Base-by-base conservation (phyloP, 2,888 invertebrate species). In the Clitarchus hookeri region DNA sequence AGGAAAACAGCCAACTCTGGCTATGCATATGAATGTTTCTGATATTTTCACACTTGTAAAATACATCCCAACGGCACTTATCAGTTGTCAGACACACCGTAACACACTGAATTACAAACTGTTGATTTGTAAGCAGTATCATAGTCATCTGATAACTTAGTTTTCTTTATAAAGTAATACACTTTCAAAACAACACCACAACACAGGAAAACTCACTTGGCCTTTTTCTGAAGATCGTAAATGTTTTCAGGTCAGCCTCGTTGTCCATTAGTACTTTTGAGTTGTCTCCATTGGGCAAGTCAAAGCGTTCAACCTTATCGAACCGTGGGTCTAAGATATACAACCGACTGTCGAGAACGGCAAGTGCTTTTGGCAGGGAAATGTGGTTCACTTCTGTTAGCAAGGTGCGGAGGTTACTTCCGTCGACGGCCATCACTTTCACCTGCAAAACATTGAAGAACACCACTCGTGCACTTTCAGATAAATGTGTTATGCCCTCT, bases 281-380 rank as follows among this genome's bases (percentile, higher is more conserved):
- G 90, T 97, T 96, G 86, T 95, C 95, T 0, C 96, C 97, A 82
- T 94, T 94, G 0, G 97, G 96, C 12, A 98, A 92, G 89, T 97
- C 96, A 0, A 97, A 96, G 86, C 96, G 94, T 82, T 96, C 96
- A 85, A 98, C 95, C 90, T 97, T 97, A 90, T 99, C 99, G 90
- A 96, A 98, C 0, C 94, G 93, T 0, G 97, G 96, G 91, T 99
- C 99, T 27, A 98, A 92, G 88, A 97, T 97, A 90, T 97, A 99
- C 0, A 99, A 92, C 36, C 96, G 93, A 12, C 95, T 96, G 86
- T 97, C 96, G 54, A 97, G 93, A 0, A 98, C 95, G 0, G 96
- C 97, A 23, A 98, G 93, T 0, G 97, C 95, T 90, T 95, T 96
- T 0, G 98, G 98, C 84, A 94, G 93, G 0, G 95, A 93, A 86